A percentile compares a stretch with the other conserved stretches of the same genome.
These are phyloP conservation scores for Acropora yongei DNA, from an alignment of 64 coral and sea anemone genomes.

Conservation along the genomic window DNA sequence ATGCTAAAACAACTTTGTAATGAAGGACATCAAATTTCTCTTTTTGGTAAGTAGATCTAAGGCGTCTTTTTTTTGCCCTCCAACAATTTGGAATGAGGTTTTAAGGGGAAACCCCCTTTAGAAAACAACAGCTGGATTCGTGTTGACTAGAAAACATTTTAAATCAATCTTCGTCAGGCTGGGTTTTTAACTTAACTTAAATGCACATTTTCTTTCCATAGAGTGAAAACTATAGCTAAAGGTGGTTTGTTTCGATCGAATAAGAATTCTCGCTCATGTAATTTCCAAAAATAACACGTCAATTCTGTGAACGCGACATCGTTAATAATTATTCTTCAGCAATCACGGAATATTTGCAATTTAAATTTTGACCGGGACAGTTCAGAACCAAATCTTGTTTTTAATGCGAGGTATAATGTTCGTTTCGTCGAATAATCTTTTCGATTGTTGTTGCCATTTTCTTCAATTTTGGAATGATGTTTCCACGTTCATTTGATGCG, in stretches of 20 bases:
- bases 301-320: neutral
- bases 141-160: neutral
- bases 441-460: no score
- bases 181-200: no score
- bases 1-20: conserved; percentile 88
- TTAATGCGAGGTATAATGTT: no score
- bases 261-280: neutral
- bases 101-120: neutral
- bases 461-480: no score
- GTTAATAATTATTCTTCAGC: neutral
- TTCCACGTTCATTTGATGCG: no score
- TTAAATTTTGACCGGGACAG: neutral
- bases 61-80: neutral
- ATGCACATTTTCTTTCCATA: no score
- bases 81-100: neutral
- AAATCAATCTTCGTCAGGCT: no score
- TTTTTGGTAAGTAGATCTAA: conserved; percentile 76
- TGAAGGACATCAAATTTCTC: conserved; percentile 82
- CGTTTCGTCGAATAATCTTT: no score
- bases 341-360: neutral
- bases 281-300: neutral
- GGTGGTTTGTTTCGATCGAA: no score
- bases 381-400: no score
- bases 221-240: no score
- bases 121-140: neutral